Conservation (phyloP, 2,797 vertebrate species). For the Anabacerthia variegaticeps region DNA sequence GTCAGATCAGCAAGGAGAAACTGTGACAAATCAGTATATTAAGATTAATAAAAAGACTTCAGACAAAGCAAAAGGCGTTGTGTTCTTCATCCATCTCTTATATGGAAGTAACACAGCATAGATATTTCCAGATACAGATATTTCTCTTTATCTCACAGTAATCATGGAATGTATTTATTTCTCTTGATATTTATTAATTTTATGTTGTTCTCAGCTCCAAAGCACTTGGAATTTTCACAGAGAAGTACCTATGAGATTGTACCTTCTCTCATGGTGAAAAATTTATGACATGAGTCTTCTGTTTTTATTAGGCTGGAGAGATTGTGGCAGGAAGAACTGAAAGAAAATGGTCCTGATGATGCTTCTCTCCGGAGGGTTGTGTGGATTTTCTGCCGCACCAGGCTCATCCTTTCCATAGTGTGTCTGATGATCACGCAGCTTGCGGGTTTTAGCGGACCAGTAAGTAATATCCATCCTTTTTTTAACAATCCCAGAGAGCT, state of each 20-base stretch:
- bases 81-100: not conserved
- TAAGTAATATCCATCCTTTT: constrained; percentile 86
- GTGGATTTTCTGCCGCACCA: constrained; percentile 90
- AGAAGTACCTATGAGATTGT: not conserved
- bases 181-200: not conserved
- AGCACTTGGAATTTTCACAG: not conserved
- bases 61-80: not conserved
- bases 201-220: not conserved
- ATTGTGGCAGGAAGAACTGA: constrained; percentile 88
- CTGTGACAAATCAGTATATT: not conserved
- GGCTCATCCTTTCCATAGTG: constrained; percentile 90
- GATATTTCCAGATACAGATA: not conserved
- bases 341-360: constrained; percentile 77
- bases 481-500: constrained; percentile 66
- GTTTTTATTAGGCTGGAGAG: constrained; percentile 79
- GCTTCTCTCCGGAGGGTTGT: constrained; percentile 86
- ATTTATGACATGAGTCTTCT: not conserved
- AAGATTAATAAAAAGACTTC: not conserved
- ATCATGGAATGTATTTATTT: not conserved
- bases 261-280: not conserved
- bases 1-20: constrained; percentile 19
- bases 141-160: not conserved
- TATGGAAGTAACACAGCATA: not conserved
- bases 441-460: constrained; percentile 93
- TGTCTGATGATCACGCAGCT: constrained; percentile 93